phyloP scores from a whole-genome alignment of 2,888 invertebrate species.

The Troides oblongomaculatus region DNA sequence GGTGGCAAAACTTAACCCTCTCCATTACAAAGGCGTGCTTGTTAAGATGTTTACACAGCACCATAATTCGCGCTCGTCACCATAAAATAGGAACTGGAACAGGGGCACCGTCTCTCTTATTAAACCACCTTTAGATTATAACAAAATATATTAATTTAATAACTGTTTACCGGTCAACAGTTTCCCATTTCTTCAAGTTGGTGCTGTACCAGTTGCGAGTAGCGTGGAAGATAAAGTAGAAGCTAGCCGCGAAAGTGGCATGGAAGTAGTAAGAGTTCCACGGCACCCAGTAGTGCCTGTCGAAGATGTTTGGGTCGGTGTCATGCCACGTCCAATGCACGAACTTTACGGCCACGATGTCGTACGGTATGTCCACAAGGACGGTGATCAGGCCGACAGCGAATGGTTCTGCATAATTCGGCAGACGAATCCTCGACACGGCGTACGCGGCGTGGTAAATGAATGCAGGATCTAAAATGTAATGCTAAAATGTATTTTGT shows the following conservation, averaged over 20 bases:
- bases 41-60: no score
- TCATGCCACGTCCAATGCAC: conserved; percentile 93
- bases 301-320: conserved; percentile 84
- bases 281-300: conserved; percentile 90
- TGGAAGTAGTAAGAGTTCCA: conserved; percentile 93
- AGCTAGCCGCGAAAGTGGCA: conserved; percentile 85
- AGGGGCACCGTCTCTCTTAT: no score
- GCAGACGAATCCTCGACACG: conserved; percentile 77
- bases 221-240: conserved; percentile 84
- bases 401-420: conserved; percentile 81
- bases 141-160: background rate
- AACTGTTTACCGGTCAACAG: conserved; percentile 44
- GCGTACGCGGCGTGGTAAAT: conserved; percentile 81
- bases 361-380: conserved; percentile 88
- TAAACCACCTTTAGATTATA: no score
- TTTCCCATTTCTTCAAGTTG: conserved; percentile 78
- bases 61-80: no score
- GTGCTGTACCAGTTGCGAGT: conserved; percentile 77
- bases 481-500: no score
- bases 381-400: conserved; percentile 86
- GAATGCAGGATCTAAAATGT: conserved; percentile 74
- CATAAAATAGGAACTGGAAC: no score
- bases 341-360: conserved; percentile 88
- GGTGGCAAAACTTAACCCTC: no score
- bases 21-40: no score